Conservation (phyloP, 2,113 vertebrate genomes). For the Stercorarius parasiticus region DNA sequence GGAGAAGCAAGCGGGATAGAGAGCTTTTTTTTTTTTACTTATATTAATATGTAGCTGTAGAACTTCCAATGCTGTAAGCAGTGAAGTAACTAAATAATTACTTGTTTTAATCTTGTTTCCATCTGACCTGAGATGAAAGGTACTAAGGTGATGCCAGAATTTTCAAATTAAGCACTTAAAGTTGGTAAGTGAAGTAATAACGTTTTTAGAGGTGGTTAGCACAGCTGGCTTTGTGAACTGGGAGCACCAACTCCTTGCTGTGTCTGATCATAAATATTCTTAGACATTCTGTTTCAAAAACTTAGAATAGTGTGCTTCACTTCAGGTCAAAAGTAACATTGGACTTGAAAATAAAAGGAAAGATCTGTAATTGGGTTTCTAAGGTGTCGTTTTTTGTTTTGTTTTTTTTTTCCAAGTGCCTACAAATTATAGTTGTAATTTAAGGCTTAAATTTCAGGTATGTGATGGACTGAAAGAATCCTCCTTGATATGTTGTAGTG, state of each 20-base stretch:
- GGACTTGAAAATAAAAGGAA: not conserved
- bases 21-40: not conserved
- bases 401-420: not conserved
- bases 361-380: not conserved
- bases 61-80: not conserved
- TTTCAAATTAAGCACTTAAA: not conserved
- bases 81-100: not conserved
- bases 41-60: not conserved
- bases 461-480: not conserved
- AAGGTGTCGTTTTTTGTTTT: accelerated
- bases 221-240: not conserved
- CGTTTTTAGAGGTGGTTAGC: not conserved
- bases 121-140: not conserved
- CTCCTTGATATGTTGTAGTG: not conserved
- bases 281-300: not conserved
- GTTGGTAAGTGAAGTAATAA: not conserved
- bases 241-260: not conserved
- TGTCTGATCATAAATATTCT: not conserved
- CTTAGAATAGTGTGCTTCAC: not conserved
- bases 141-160: not conserved
- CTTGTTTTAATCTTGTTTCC: not conserved
- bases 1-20: not conserved
- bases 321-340: not conserved
- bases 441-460: not conserved
- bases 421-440: not conserved